Percentiles rank a stretch among this genome's conserved stretches.
These are phyloP conservation scores for Zaprionus lachaisei DNA, from an alignment of 1,140 invertebrate species.

Conservation along the genomic window DNA sequence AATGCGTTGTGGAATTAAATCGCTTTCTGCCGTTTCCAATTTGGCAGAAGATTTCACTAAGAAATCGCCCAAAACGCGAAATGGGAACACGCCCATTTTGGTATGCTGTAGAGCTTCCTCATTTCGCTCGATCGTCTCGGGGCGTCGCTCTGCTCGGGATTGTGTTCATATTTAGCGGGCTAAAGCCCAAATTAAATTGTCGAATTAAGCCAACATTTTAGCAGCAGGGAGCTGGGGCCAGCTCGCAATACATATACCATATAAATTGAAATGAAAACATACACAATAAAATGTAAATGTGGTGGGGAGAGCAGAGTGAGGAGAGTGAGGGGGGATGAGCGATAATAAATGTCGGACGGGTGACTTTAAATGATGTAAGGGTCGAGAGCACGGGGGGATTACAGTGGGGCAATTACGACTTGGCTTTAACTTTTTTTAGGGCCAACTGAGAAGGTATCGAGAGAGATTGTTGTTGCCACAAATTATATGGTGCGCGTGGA, in stretches of 20 bases:
- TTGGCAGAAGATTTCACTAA: conserved; percentile 38
- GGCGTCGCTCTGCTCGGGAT: conserved; percentile 26
- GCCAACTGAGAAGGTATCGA: not conserved
- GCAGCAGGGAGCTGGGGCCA: conserved; percentile 38
- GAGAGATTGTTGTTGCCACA: conserved; percentile 56
- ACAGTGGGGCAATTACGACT: conserved; percentile 33
- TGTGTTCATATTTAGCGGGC: conserved; percentile 66
- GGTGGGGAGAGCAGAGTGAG: conserved; percentile 22
- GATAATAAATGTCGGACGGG: conserved; percentile 67
- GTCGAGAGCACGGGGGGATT: conserved; percentile 31
- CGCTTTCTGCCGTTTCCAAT: not conserved
- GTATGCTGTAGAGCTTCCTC: conserved; percentile 58
- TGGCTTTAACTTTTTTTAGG: conserved; percentile 8
- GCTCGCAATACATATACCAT: conserved; percentile 50
- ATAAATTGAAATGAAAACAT: conserved; percentile 81
- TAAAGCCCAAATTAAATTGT: conserved; percentile 80
- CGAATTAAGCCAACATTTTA: conserved; percentile 77
- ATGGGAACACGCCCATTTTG: conserved; percentile 45
- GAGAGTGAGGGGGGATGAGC: conserved; percentile 31
- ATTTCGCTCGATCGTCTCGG: conserved; percentile 52
- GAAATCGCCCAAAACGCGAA: conserved; percentile 9
- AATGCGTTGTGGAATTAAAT: not conserved
- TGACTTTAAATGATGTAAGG: conserved; percentile 77
- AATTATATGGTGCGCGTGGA: conserved; percentile 65
- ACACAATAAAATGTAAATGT: conserved; percentile 78